Percentiles rank a stretch among this genome's conserved stretches.
Evolutionary conservation across 2,888 invertebrate genomes (phyloP).

Genomic region (Vesta saturnalis): DNA sequence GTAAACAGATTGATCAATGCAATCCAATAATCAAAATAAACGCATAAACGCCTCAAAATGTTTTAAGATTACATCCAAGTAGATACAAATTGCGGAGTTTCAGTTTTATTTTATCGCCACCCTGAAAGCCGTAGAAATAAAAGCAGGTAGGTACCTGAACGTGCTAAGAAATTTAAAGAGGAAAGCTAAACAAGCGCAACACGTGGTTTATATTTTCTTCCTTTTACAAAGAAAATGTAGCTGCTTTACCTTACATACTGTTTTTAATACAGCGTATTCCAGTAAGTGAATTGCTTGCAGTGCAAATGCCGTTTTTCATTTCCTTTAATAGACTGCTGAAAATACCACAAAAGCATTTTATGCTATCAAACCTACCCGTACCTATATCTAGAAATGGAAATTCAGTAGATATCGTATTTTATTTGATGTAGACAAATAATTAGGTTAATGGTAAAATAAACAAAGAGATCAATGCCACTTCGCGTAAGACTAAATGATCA

Average conservation of each 20-base stretch:
- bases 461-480: not conserved
- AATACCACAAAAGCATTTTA: not conserved
- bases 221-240: slow-evolving; percentile 25
- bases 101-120: slow-evolving; percentile 46
- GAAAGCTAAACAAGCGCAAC: slow-evolving; percentile 44
- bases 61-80: slow-evolving; percentile 32
- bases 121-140: slow-evolving; percentile 44
- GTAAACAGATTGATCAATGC: slow-evolving; percentile 8
- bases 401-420: not conserved
- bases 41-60: slow-evolving; percentile 27
- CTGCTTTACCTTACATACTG: slow-evolving; percentile 17
- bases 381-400: not conserved
- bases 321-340: slow-evolving; percentile 2
- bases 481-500: not conserved
- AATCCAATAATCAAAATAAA: slow-evolving; percentile 26
- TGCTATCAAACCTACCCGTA: no score
- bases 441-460: slow-evolving; percentile 15
- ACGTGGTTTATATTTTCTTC: slow-evolving; percentile 46
- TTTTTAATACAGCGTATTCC: not conserved
- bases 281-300: slow-evolving; percentile 8
- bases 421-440: not conserved
- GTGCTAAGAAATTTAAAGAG: slow-evolving; percentile 46
- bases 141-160: slow-evolving; percentile 45
- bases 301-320: slow-evolving; percentile 9
- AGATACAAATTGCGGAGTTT: slow-evolving; percentile 39